A percentile compares a stretch with the other conserved stretches of the same genome.
These are phyloP conservation scores for Girardinichthys multiradiatus DNA, from an alignment of 2,113 vertebrate genomes.

Conservation along the genomic window DNA sequence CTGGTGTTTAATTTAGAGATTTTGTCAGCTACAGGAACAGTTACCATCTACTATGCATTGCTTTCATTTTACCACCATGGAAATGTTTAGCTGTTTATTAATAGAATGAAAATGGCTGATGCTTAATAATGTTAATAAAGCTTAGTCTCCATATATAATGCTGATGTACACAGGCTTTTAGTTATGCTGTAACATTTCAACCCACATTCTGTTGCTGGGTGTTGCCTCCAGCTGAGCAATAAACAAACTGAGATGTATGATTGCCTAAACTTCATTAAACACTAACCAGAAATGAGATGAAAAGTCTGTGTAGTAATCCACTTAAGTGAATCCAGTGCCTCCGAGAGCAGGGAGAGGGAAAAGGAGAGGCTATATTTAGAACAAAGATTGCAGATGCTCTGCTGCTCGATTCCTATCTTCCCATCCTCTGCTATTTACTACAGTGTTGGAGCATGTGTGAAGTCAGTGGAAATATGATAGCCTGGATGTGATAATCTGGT, in stretches of 20 bases:
- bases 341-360: conserved; percentile 35
- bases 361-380: conserved; percentile 64
- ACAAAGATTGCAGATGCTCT: conserved; percentile 36
- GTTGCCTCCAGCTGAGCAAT: conserved; percentile 25
- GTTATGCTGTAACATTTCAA: conserved; percentile 10
- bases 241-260: conserved; percentile 49
- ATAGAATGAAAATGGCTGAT: neutral
- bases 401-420: conserved; percentile 27
- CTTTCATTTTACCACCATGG: neutral
- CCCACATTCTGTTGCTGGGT: conserved; percentile 10
- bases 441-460: conserved; percentile 17
- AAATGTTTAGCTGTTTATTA: neutral
- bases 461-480: neutral
- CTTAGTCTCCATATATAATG: conserved; percentile 3
- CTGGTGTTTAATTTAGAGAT: neutral
- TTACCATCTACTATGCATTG: neutral
- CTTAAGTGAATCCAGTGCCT: conserved; percentile 53
- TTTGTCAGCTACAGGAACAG: neutral
- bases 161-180: neutral
- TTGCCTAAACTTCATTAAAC: conserved; percentile 60
- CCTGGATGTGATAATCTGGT: conserved; percentile 13
- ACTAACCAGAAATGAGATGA: conserved; percentile 62
- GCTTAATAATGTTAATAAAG: neutral
- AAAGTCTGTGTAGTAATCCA: conserved; percentile 66
- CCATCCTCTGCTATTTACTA: neutral